phyloP scores from a whole-genome alignment of 1,140 invertebrate species.

The Cydia amplana region DNA sequence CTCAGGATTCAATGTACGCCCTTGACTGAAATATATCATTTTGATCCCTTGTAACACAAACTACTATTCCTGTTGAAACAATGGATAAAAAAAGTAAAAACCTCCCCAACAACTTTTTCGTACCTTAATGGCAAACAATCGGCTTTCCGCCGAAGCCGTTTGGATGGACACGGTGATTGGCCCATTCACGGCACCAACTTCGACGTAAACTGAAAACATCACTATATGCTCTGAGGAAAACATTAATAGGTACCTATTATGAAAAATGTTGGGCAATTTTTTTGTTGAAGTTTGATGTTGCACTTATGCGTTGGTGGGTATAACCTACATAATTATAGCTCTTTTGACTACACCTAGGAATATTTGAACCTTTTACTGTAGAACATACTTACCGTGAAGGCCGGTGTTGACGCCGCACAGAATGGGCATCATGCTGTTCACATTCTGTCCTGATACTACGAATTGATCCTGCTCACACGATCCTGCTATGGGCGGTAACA shows the following conservation, averaged over 20 bases:
- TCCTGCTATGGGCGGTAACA: conserved; percentile 83
- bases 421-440: conserved; percentile 83
- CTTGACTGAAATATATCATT: too few relatives aligned
- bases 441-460: conserved; percentile 84
- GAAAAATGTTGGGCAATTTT: background rate
- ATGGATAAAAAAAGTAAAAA: too few relatives aligned
- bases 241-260: too few relatives aligned
- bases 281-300: too few relatives aligned
- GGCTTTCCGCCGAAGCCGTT: conserved; percentile 76
- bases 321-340: too few relatives aligned
- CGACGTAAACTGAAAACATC: conserved; percentile 85
- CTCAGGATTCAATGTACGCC: too few relatives aligned
- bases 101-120: too few relatives aligned
- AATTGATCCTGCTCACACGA: conserved; percentile 85
- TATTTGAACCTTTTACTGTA: background rate
- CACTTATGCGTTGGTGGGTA: too few relatives aligned
- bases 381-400: conserved; percentile 86
- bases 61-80: too few relatives aligned
- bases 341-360: too few relatives aligned
- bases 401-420: conserved; percentile 88
- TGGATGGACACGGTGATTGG: conserved; percentile 84
- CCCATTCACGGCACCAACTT: conserved; percentile 81
- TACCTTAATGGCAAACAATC: conserved; percentile 84
- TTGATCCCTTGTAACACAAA: too few relatives aligned
- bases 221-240: too few relatives aligned